Evolutionary conservation across 37 sponge, comb jelly and placozoan species (phyloP).

Genomic region (Beroe forskalii): DNA sequence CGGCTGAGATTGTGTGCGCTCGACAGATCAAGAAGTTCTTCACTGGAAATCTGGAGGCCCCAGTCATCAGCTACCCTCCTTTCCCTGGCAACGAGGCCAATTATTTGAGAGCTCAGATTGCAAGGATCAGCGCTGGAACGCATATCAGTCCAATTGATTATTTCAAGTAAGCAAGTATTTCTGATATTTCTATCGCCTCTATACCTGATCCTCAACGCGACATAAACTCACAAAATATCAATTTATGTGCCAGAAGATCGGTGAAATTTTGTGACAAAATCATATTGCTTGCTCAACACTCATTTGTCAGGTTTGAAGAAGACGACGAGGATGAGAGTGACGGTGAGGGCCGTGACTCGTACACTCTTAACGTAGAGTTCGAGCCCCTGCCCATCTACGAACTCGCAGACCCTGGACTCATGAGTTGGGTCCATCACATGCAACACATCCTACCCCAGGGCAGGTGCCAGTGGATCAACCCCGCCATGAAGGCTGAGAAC

Average conservation of each 20-base stretch:
- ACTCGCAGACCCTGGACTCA: conserved; percentile 76
- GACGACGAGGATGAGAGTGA: conserved; percentile 46
- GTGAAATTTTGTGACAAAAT: no score
- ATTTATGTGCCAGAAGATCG: no score
- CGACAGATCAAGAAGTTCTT: conserved; percentile 84
- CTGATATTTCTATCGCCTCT: background rate
- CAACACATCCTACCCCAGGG: conserved; percentile 95
- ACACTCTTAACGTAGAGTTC: conserved; percentile 84
- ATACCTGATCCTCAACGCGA: no score
- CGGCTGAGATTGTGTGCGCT: conserved; percentile 82
- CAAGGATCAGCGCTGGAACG: conserved; percentile 88
- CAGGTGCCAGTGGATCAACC: conserved; percentile 90
- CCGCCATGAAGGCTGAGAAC: conserved; percentile 87
- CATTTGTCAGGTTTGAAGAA: conserved; percentile 56
- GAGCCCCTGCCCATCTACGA: conserved; percentile 78
- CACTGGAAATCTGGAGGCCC: conserved; percentile 87
- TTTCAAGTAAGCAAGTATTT: conserved; percentile 66
- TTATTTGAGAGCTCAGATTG: conserved; percentile 93
- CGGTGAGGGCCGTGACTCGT: conserved; percentile 52
- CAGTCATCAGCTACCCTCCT: conserved; percentile 83
- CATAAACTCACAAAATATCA: no score
- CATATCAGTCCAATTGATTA: conserved; percentile 89
- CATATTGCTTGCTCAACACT: no score
- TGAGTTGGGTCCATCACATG: conserved; percentile 90
- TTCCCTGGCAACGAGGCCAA: conserved; percentile 90